phyloP scores from a whole-genome alignment of 2,888 invertebrate species.

The Leptinotarsa haldemani region DNA sequence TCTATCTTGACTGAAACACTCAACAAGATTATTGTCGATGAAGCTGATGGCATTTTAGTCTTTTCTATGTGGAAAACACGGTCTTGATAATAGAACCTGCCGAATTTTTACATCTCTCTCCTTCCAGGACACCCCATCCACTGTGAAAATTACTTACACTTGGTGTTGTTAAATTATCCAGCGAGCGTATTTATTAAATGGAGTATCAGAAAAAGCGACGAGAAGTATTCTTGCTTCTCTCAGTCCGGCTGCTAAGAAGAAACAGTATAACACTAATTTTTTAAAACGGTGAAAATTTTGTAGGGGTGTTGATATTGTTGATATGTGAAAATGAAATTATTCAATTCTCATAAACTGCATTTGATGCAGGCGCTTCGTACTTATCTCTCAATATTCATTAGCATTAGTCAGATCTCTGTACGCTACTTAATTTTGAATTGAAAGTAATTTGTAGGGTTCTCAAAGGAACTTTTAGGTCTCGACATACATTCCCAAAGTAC shows the following conservation, averaged over 20 bases:
- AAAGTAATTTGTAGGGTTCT: background rate
- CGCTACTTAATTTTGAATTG: background rate
- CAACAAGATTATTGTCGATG: background rate
- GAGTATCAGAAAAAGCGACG: background rate
- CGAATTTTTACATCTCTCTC: background rate
- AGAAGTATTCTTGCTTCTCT: background rate
- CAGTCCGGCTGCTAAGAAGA: background rate
- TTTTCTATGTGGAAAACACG: background rate
- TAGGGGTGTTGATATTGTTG: background rate
- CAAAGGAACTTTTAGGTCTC: background rate
- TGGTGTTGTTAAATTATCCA: background rate
- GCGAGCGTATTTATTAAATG: background rate
- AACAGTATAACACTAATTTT: background rate
- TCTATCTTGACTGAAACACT: background rate
- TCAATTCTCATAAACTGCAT: background rate
- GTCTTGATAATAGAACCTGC: background rate
- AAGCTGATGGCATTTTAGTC: background rate
- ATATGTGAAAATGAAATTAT: background rate
- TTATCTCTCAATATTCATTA: background rate
- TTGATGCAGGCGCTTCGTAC: background rate
- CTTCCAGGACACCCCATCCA: background rate
- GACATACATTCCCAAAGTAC: background rate
- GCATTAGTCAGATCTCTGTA: background rate
- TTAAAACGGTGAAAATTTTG: background rate
- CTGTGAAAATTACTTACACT: background rate